Conservation (phyloP, 2,113 vertebrate species). For the Aegithalos caudatus region DNA sequence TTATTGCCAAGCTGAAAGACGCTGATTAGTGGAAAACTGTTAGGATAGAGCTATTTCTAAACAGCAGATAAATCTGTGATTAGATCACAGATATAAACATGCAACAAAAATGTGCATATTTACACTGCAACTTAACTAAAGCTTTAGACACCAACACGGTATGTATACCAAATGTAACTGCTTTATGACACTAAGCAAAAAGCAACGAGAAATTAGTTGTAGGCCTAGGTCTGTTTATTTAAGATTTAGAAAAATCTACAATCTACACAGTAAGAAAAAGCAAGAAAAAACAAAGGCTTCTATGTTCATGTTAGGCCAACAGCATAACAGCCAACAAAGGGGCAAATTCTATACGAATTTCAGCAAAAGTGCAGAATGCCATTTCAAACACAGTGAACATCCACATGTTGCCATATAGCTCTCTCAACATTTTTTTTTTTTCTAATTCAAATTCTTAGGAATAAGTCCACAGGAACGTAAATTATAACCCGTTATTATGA, state of each 20-base stretch:
- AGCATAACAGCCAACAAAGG: conserved; percentile 37
- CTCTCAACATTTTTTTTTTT: conserved; percentile 51
- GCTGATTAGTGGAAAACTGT: background rate
- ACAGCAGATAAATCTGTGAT: conserved; percentile 20
- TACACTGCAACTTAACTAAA: background rate
- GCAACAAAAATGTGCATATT: background rate
- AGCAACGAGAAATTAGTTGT: background rate
- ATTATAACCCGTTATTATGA: background rate
- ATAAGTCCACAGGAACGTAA: background rate
- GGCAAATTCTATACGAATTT: conserved; percentile 7
- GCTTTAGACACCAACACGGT: background rate
- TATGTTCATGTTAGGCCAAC: conserved; percentile 39
- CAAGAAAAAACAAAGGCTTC: conserved; percentile 11
- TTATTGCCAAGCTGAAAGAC: conserved; percentile 2
- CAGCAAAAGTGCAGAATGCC: conserved; percentile 58
- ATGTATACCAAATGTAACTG: background rate
- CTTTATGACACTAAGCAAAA: background rate
- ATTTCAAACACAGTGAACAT: conserved; percentile 61
- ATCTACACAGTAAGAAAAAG: background rate
- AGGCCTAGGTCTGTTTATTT: background rate
- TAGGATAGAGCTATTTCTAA: conserved; percentile 1
- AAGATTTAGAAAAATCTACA: background rate
- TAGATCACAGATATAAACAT: background rate
- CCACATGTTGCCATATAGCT: conserved; percentile 65
- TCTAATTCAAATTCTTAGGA: background rate